A percentile compares a stretch with the other conserved stretches of the same genome.
Evolutionary conservation across 2,888 invertebrate genomes (phyloP).

Genomic region (Brachypalpus laphriformis): DNA sequence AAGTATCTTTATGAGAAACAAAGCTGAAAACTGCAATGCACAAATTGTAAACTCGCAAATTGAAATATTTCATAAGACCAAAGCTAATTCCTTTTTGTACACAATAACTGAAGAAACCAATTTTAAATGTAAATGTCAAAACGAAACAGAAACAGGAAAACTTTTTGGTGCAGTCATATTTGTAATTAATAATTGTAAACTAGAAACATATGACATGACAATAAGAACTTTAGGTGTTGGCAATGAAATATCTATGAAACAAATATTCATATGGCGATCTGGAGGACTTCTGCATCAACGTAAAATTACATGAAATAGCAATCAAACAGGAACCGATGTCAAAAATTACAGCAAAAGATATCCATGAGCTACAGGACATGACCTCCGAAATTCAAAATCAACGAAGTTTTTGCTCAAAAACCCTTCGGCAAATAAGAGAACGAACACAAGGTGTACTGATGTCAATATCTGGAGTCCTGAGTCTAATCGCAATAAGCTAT

Average conservation of each 20-base stretch:
- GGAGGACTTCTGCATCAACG: constrained; percentile 7
- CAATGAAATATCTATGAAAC: not conserved
- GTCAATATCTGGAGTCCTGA: not conserved
- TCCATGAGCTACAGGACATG: constrained; percentile 8
- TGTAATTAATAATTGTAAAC: constrained; percentile 1
- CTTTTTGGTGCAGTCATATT: not conserved
- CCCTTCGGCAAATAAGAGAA: not conserved
- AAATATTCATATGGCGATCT: constrained; percentile 5
- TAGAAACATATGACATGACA: constrained; percentile 3
- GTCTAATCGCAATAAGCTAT: too few relatives aligned
- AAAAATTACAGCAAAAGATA: constrained; percentile 1
- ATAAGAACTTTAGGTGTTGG: constrained; percentile 4
- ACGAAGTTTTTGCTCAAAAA: not conserved
- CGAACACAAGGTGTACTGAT: constrained; percentile 9
- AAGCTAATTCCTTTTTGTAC: not conserved
- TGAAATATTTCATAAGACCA: constrained; percentile 12
- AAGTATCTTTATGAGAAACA: constrained; percentile 10
- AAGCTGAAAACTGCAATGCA: not conserved
- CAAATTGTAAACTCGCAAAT: constrained; percentile 12
- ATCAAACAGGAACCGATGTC: not conserved
- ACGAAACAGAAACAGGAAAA: not conserved
- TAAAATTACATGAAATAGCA: not conserved
- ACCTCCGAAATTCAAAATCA: constrained; percentile 4
- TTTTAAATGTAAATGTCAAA: constrained; percentile 8
- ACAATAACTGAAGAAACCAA: constrained; percentile 2